Base-by-base conservation (phyloP, 1,140 invertebrate genomes). In the Leptopilina boulardi region DNA sequence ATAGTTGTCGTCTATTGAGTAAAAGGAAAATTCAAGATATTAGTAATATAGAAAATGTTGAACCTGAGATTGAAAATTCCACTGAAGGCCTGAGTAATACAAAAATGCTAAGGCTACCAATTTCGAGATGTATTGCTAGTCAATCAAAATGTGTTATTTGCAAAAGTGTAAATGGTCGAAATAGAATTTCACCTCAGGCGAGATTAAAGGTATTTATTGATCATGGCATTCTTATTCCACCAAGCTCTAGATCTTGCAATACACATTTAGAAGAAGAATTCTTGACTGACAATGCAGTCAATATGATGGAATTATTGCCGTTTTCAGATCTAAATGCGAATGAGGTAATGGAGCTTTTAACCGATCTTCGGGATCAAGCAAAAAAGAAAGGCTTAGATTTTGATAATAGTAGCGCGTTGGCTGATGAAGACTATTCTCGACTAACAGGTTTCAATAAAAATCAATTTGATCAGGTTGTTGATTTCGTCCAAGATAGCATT, bases 141-240 rank as follows among this genome's bases (percentile, higher is more conserved):
- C 44, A 47, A n/a, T 47, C 44, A n/a, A 47, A n/a, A 47, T 47
- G 44, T 47, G n/a, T 47, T 47, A n/a, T 47, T 15, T 47, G 44
- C 15, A 47, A 47, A 47, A 47, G 44, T 47, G 44, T 47, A 47
- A n/a, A 47, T 47, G 44, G 15, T 47, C 42, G 42, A 44, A 44
- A 44, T 15, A 44, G 42, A 41, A 41, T 41, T 41, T 5, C 38
- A 4, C 38, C 38, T 5, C 3, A 41, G 10, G 38, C 38, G 10
- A 41, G 38, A 10, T 41, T 41, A 41, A 41, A 41, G 38, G 38
- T 41, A 41, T 41, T 41, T 41, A 41, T 41, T 41, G 38, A 41
- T 10, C 38, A 41, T 41, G 38, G 38, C 9, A 41, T 41, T 41
- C 38, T 41, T 10, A 13, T 51, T 51, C 2, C 1, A 51, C 44